Percentiles rank a stretch among this genome's conserved stretches.
These are phyloP conservation scores for Orchestia grillus DNA, from an alignment of 1,140 invertebrate species.

Conservation along the genomic window DNA sequence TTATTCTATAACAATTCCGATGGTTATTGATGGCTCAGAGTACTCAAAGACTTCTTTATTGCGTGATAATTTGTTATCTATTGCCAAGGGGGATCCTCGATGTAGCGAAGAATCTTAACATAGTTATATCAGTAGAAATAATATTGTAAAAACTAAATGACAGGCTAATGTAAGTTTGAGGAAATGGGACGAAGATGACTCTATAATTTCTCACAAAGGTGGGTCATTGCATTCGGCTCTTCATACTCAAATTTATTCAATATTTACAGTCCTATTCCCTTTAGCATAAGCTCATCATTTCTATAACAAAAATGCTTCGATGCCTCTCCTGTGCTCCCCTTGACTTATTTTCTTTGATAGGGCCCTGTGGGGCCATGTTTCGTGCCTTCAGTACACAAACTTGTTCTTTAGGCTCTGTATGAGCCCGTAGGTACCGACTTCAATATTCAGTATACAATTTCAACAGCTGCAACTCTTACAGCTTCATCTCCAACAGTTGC, in stretches of 20 bases:
- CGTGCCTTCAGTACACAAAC: background rate
- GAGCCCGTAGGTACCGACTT: background rate
- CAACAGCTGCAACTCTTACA: background rate
- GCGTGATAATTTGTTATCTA: too few relatives aligned
- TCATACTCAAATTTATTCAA: background rate
- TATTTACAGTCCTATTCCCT: background rate
- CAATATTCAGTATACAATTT: background rate
- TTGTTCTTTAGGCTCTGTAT: background rate
- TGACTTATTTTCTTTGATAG: background rate
- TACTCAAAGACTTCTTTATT: too few relatives aligned
- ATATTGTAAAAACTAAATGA: background rate
- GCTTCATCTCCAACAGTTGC: too few relatives aligned
- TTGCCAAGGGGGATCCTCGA: too few relatives aligned
- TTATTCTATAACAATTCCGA: too few relatives aligned
- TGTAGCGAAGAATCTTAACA: too few relatives aligned
- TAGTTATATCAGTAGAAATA: too few relatives aligned
- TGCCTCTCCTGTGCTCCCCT: background rate
- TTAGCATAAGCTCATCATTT: background rate
- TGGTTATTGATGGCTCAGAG: too few relatives aligned
- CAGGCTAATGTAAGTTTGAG: background rate
- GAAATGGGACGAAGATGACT: background rate
- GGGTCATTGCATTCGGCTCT: background rate
- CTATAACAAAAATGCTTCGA: background rate
- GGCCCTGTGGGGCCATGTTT: background rate
- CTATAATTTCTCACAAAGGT: background rate